These are phyloP conservation scores for Pyrrhia umbra DNA, from an alignment of 2,888 invertebrate species.

Conservation along the genomic window DNA sequence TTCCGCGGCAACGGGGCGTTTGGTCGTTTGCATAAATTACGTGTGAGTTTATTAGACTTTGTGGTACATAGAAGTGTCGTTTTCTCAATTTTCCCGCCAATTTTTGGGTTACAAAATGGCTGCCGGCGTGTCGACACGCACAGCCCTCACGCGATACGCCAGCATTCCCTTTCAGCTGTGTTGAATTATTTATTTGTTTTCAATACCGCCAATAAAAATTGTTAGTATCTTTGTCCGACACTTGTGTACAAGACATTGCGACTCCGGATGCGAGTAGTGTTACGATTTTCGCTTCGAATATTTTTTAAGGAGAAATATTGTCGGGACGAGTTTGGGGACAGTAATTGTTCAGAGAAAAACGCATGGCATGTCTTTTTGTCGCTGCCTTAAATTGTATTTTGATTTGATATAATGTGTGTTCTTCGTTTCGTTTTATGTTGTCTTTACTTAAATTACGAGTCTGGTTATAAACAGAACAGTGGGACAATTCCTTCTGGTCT, in stretches of 20 bases:
- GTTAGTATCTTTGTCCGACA: conserved; percentile 70
- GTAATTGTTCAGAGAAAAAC: conserved; percentile 39
- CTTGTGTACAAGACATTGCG: conserved; percentile 45
- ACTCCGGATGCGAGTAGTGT: conserved; percentile 57
- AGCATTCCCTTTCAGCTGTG: conserved; percentile 65
- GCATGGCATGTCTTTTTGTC: conserved; percentile 19
- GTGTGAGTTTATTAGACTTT: conserved; percentile 68
- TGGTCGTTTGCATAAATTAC: conserved; percentile 80
- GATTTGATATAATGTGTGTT: conserved; percentile 29
- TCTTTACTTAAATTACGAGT: neutral
- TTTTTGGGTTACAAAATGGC: conserved; percentile 86
- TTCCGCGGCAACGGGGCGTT: conserved; percentile 65
- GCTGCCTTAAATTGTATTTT: conserved; percentile 32
- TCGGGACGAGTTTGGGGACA: conserved; percentile 11
- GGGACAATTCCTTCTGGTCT: neutral
- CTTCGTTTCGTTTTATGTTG: neutral
- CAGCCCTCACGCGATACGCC: conserved; percentile 74
- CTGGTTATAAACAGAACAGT: neutral
- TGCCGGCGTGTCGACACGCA: conserved; percentile 71
- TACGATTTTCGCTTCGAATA: conserved; percentile 53
- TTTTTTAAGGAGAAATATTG: conserved; percentile 42
- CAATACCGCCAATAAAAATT: conserved; percentile 70
- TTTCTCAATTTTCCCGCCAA: conserved; percentile 87
- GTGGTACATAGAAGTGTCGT: conserved; percentile 81
- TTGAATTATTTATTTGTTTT: conserved; percentile 74